Base-by-base conservation (phyloP, 2,113 vertebrate genomes). In the Anguilla rostrata region DNA sequence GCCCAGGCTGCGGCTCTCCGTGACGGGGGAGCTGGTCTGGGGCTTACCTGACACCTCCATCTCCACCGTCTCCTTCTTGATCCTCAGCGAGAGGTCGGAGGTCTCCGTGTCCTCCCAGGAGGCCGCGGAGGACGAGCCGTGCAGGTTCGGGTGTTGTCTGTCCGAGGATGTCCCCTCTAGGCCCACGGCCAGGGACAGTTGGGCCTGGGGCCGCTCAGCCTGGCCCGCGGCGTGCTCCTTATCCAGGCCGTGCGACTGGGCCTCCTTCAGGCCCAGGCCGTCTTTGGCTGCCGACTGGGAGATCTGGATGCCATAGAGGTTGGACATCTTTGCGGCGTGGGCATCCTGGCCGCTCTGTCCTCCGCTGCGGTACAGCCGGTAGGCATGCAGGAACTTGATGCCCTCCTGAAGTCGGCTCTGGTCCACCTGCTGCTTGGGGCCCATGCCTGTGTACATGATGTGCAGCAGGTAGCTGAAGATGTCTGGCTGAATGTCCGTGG, bases 381-480 rank as follows among this genome's bases (percentile, higher is more conserved):
- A 97, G 0, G 98, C 98, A 0, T 99, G 98, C 34, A 99, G 97
- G 90, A 99, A 99, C 90, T 96, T 96, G 92, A 99, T 98, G 87
- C 98, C 98, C 41, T 99, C 97, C 92, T 99, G 97, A 88, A 99
- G 94, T 0, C 98, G 97, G 89, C 94, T 93, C 84, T 96, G 97
- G 91, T 97, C 98, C 92, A 99, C 97, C 0, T 94, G 94, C 93
- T 99, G 98, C 87, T 98, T 97, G 9, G 98, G 98, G 85, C 97
- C 97, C 87, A 96, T 96, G 43, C 98, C 98, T 0, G 98, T 99
- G 92, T 99, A 99, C 98, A 99, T 99, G 90, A 99, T 97, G 92
- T 99, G 98, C 79, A 99, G 92, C 94, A 99, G 95, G 92, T 99
- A 99, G 94, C 98, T 99, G 94, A 99, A 99, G 90, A 99, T 97